phyloP scores from a whole-genome alignment of 2,113 vertebrate species.

The Vanacampus margaritifer region DNA sequence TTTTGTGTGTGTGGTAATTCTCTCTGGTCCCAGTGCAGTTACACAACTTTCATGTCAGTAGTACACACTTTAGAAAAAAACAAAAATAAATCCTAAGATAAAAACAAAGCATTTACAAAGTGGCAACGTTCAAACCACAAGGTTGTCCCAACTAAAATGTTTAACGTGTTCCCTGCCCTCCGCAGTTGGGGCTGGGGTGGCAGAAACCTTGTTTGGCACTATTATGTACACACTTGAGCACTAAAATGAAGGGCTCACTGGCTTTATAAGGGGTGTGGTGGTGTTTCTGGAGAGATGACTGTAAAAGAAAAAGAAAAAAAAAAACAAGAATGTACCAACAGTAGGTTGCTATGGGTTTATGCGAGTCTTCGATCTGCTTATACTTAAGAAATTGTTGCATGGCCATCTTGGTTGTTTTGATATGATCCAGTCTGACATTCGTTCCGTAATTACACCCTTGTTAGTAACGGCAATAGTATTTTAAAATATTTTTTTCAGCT shows the following conservation, averaged over 20 bases:
- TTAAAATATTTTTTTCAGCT: not conserved
- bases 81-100: not conserved
- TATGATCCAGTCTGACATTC: not conserved
- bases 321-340: not conserved
- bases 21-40: conserved; percentile 45
- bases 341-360: not conserved
- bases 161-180: not conserved
- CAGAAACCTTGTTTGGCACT: conserved; percentile 70
- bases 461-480: not conserved
- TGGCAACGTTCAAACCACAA: conserved; percentile 58
- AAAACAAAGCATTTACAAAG: conserved; percentile 74
- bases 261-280: conserved; percentile 76
- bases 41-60: conserved; percentile 56
- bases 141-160: conserved; percentile 45
- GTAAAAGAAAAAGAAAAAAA: conserved; percentile 15
- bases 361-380: not conserved
- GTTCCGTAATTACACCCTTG: not conserved
- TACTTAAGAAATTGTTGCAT: not conserved
- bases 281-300: conserved; percentile 76
- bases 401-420: not conserved
- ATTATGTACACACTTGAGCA: conserved; percentile 65
- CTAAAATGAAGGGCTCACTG: conserved; percentile 43
- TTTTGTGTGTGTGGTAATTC: conserved; percentile 13
- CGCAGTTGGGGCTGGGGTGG: conserved; percentile 18
- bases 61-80: conserved; percentile 64